phyloP scores from a whole-genome alignment of 2,113 vertebrate species.

The Cololabis saira region DNA sequence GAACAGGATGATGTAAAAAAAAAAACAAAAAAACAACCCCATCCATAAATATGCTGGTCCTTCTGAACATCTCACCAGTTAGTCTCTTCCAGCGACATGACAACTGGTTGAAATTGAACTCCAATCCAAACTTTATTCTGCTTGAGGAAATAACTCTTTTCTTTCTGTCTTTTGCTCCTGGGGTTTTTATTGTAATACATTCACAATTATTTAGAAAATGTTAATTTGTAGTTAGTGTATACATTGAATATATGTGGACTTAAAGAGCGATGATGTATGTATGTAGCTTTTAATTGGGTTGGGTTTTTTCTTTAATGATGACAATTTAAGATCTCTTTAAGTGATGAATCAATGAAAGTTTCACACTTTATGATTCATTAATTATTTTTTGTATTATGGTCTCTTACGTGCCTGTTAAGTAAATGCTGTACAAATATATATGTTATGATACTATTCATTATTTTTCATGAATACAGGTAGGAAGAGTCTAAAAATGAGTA shows the following conservation, averaged over 20 bases:
- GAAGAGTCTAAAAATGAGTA: conserved; percentile 30
- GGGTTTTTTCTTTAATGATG: neutral
- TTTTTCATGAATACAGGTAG: neutral
- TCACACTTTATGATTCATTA: too few species aligned
- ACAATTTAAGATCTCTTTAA: too few species aligned
- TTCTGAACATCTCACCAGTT: conserved; percentile 1
- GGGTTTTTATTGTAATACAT: neutral
- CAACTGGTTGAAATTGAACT: neutral
- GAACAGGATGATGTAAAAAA: neutral
- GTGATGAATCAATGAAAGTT: too few species aligned
- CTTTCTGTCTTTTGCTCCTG: neutral
- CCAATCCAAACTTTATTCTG: neutral
- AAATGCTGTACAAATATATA: neutral
- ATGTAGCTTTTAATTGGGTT: neutral
- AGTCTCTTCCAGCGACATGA: neutral
- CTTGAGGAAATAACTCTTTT: neutral
- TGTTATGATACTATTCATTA: neutral
- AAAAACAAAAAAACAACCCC: neutral
- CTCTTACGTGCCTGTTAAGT: neutral
- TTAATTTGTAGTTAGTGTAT: neutral
- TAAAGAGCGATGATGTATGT: neutral
- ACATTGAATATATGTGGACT: neutral
- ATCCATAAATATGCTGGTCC: conserved; percentile 30
- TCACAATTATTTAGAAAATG: neutral
- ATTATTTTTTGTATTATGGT: neutral